Evolutionary conservation across 2,888 invertebrate species (phyloP).

Genomic region (Lasioglossum zephyrum): DNA sequence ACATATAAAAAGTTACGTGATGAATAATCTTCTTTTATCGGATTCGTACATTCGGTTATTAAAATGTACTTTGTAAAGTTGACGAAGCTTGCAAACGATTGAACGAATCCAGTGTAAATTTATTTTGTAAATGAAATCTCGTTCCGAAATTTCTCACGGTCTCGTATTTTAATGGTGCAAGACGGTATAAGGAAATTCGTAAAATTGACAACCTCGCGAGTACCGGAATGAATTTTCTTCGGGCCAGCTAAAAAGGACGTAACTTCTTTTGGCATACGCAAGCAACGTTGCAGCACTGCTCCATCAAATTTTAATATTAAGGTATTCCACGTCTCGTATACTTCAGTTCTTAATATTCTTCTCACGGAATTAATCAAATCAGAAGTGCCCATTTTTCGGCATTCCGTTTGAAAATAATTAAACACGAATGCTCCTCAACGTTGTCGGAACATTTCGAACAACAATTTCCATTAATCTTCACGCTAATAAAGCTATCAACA

Average conservation of each 20-base stretch:
- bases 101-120: too few relatives aligned
- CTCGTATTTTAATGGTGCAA: background rate
- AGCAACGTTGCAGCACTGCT: background rate
- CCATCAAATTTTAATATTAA: slow-evolving; percentile 35
- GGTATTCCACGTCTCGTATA: background rate
- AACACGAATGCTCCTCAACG: background rate
- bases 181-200: background rate
- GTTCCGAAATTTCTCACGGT: background rate
- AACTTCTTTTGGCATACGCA: background rate
- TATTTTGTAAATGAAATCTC: background rate
- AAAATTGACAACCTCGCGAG: background rate
- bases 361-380: slow-evolving; percentile 2
- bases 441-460: background rate
- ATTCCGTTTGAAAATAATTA: background rate
- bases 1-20: background rate
- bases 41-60: background rate
- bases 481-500: too few relatives aligned
- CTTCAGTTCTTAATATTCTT: background rate
- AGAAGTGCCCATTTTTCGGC: background rate
- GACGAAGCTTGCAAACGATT: background rate
- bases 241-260: background rate
- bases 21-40: background rate
- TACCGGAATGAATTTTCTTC: background rate
- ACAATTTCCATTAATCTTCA: background rate
- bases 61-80: background rate